Base-by-base conservation (phyloP, 2,888 invertebrate species). In the Embidobia sp. region DNA sequence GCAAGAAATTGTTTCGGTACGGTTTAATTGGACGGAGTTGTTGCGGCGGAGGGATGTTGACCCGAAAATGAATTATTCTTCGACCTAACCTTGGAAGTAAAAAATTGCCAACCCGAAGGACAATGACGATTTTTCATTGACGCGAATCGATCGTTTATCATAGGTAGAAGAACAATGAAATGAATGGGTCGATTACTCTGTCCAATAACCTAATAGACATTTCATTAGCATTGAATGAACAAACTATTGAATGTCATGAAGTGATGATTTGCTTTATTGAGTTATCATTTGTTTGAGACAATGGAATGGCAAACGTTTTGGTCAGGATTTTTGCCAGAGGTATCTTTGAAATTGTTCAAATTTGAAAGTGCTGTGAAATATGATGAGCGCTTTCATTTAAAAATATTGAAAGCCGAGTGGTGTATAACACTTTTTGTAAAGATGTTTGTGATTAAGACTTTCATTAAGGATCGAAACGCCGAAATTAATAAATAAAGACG, bases 161-260 rank as follows among this genome's bases (percentile, higher is more conserved):
- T 59, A 31, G 26, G 8, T 3, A 3, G 35, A 10, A 7, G 16
- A 19, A 57, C 69, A 69, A 69, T 59, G 42, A 22, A 69, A 49
- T 49, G 26, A 57, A 48, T n/a, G 46, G 37, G 51, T 66, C 19
- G 16, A 29, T 8, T 22, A 22, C 22, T 35, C 11, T 7, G 26
- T n/a, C 69, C 49, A 31, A 49, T 59, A 40, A 49, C 11, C 49
- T 70, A 70, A 70, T 70, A 42, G 27, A 18, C 26, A 6, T 42
- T 59, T 59, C 59, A 70, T 70, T 70, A 70, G 59, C 59, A 70
- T 70, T 70, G 42, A 70, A 70, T 70, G 59, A 27, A 1, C 10
- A 8, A 8, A 19, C 8, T 22, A 31, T 27, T 44, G 51, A 59
- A 59, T 70, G 51, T 33, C 51, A 44, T 35, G 11, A 59, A 48